phyloP scores from a whole-genome alignment of 2,113 vertebrate species.

The Anguilla japonica region DNA sequence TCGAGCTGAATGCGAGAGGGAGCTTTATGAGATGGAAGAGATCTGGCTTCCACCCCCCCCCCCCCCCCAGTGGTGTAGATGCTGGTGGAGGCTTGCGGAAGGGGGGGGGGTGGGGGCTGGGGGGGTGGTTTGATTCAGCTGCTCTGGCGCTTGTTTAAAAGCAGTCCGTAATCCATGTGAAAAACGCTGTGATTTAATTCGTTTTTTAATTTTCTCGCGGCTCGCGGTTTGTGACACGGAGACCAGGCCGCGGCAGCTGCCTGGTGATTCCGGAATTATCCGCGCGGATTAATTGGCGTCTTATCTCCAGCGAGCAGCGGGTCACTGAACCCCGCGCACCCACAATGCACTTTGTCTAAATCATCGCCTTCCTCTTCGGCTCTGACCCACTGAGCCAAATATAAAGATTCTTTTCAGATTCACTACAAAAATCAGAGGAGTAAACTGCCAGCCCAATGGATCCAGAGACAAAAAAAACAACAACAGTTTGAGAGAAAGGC shows the following conservation, averaged over 20 bases:
- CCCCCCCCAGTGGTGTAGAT: constrained; percentile 73
- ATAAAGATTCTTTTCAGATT: constrained; percentile 60
- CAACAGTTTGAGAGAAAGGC: background rate
- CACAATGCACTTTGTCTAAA: constrained; percentile 72
- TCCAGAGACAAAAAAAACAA: constrained; percentile 36
- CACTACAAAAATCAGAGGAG: constrained; percentile 48
- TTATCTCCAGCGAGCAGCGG: constrained; percentile 71
- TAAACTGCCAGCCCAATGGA: constrained; percentile 44
- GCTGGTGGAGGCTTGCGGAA: constrained; percentile 40
- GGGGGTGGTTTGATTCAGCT: too few species aligned
- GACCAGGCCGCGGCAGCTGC: constrained; percentile 67
- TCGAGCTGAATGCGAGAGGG: constrained; percentile 7
- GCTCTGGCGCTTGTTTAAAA: constrained; percentile 57
- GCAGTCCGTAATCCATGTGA: constrained; percentile 70
- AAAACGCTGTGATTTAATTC: constrained; percentile 81
- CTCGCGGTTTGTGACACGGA: constrained; percentile 59
- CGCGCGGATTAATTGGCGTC: constrained; percentile 72
- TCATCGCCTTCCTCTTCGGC: constrained; percentile 66
- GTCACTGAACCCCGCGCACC: constrained; percentile 71
- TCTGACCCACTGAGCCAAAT: constrained; percentile 58
- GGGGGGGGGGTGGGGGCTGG: too few species aligned
- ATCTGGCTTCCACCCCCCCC: constrained; percentile 70
- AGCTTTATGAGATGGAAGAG: background rate
- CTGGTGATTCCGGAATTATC: constrained; percentile 79
- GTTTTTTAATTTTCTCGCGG: constrained; percentile 75